phyloP scores from a whole-genome alignment of 2,888 invertebrate species.

The Dysmachus trigonus region DNA sequence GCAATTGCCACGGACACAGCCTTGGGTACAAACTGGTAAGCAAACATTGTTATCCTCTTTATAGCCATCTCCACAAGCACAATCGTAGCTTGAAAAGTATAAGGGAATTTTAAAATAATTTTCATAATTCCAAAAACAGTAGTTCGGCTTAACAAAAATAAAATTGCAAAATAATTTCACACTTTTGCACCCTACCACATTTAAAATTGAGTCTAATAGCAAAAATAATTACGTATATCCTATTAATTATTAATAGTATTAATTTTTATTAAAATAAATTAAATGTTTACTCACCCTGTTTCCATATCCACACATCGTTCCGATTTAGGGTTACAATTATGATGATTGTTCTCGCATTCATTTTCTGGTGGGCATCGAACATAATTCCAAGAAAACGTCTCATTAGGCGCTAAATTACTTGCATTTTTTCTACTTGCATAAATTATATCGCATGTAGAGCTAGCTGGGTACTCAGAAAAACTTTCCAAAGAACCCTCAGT shows the following conservation, averaged over 20 bases:
- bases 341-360: slow-evolving; percentile 91
- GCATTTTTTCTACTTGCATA: slow-evolving; percentile 63
- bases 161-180: no score
- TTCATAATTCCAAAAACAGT: background rate
- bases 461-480: slow-evolving; percentile 69
- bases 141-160: no score
- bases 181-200: no score
- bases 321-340: slow-evolving; percentile 85
- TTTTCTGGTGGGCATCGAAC: slow-evolving; percentile 91
- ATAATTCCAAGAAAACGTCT: slow-evolving; percentile 85
- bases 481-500: slow-evolving; percentile 85
- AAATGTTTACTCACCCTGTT: slow-evolving; percentile 29
- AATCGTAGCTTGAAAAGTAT: slow-evolving; percentile 69
- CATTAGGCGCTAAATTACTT: slow-evolving; percentile 62
- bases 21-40: slow-evolving; percentile 82
- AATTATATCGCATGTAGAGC: slow-evolving; percentile 69
- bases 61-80: slow-evolving; percentile 82
- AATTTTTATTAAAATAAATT: no score
- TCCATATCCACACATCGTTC: slow-evolving; percentile 87
- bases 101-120: background rate
- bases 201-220: no score
- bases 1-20: slow-evolving; percentile 87
- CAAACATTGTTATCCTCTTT: slow-evolving; percentile 73
- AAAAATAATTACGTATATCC: no score
- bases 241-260: no score